Base-by-base conservation (phyloP, 2,113 vertebrate species). In the Paramisgurnus dabryanus region DNA sequence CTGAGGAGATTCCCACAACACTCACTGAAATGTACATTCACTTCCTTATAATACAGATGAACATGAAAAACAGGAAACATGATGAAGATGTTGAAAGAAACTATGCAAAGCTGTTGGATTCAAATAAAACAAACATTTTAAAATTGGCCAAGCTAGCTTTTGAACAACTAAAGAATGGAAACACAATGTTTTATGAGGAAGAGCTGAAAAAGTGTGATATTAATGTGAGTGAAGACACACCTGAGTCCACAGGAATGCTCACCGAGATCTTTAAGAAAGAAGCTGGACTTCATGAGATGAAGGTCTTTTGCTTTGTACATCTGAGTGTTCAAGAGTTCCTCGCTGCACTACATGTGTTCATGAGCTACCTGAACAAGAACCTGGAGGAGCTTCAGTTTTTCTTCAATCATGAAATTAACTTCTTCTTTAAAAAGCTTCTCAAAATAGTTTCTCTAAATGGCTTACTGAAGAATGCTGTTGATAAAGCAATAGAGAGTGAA, bases 291-390 rank as follows among this genome's bases (percentile, higher is more conserved):
- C 27, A 34, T 34, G 27, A 34, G 27, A 34, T 34, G 27, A 34
- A 34, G 27, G 78, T 82, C 5, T 85, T 72, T 73, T 83, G 83
- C 17, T 87, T 87, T 34, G 68, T 85, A n/a, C 85, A 84, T 61
- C 45, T 78, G 27, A 84, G 80, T 50, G 40, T 85, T 50, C 82
- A 85, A 60, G 82, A 87, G 61, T 86, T 81, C 27, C 81, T 83
- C 0, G 84, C 85, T 15, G 81, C 85, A 7, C 39, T 88, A 34
- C 75, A 82, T 65, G 67, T 86, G 40, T 86, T 84, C 50, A 22
- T 67, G 2, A 63, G 80, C 7, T 86, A 34, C 27, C 27, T 34
- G 27, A 34, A 34, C 27, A 34, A 34, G 27, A 34, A 34, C 27
- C 27, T 34, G 41, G 58, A 83, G 1, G 73, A 65, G 17, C 41